Conservation (phyloP, 2,113 vertebrate species). For the Hirundichthys speculiger region DNA sequence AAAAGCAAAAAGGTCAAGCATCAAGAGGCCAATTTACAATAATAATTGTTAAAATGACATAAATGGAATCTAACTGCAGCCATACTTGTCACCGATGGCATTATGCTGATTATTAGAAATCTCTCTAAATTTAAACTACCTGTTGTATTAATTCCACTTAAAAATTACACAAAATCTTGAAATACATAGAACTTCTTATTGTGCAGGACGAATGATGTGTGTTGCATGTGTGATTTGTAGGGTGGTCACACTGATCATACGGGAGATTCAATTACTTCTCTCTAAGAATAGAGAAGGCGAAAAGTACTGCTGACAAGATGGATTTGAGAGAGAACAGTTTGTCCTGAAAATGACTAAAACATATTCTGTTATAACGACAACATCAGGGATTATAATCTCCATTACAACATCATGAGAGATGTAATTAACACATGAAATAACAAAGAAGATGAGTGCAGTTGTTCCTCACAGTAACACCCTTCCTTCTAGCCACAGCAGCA, state of each 20-base stretch:
- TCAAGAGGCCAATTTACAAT: no score
- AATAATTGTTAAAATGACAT: no score
- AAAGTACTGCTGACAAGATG: constrained; percentile 30
- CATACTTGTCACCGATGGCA: no score
- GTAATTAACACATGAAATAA: background rate
- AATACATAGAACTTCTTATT: constrained; percentile 15
- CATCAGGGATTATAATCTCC: background rate
- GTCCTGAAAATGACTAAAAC: constrained; percentile 36
- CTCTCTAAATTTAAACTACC: background rate
- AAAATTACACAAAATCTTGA: constrained; percentile 3
- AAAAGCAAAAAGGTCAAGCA: no score
- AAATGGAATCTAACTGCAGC: no score
- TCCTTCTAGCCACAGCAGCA: no score
- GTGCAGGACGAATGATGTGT: constrained; percentile 17
- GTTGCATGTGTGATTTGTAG: constrained; percentile 33
- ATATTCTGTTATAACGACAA: background rate
- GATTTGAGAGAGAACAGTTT: constrained; percentile 41
- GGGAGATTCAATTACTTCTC: constrained; percentile 72
- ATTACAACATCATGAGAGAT: background rate
- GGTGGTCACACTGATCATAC: constrained; percentile 43
- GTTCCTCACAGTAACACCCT: no score
- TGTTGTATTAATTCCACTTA: background rate
- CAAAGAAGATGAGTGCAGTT: no score
- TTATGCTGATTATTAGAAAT: background rate
- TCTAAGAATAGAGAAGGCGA: constrained; percentile 71